phyloP scores from a whole-genome alignment of 2,797 vertebrate species.

The Lutjanus campechanus region DNA sequence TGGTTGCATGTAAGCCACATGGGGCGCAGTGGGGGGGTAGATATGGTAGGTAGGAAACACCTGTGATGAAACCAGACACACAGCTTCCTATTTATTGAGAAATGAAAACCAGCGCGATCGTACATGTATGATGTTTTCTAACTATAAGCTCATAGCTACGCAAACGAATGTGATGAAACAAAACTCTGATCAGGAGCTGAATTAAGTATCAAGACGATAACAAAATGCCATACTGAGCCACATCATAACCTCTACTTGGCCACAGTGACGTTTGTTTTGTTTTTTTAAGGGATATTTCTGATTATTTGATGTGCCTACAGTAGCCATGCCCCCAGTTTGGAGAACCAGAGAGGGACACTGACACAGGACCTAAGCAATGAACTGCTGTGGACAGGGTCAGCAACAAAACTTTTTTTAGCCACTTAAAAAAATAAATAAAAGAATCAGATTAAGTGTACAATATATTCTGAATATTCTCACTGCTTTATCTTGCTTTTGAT shows the following conservation, averaged over 20 bases:
- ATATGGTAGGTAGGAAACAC: slow-evolving; percentile 99
- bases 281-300: not conserved
- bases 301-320: too few relatives aligned
- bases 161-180: slow-evolving; percentile 13
- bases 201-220: not conserved
- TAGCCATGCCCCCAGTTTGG: too few relatives aligned
- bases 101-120: slow-evolving; percentile 62
- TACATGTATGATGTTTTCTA: not conserved
- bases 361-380: too few relatives aligned
- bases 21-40: slow-evolving; percentile 97
- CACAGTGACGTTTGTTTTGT: not conserved
- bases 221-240: not conserved
- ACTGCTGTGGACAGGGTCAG: too few relatives aligned
- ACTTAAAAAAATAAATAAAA: too few relatives aligned
- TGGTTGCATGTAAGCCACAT: slow-evolving; percentile 99
- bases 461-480: too few relatives aligned
- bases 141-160: not conserved
- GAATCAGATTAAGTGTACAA: too few relatives aligned
- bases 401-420: too few relatives aligned
- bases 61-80: slow-evolving; percentile 82
- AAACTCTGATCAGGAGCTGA: not conserved
- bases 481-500: not conserved
- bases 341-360: too few relatives aligned
- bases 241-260: not conserved
- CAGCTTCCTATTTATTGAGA: slow-evolving; percentile 73